phyloP scores from a whole-genome alignment of 2,888 invertebrate genomes.

The Epistrophe grossulariae region DNA sequence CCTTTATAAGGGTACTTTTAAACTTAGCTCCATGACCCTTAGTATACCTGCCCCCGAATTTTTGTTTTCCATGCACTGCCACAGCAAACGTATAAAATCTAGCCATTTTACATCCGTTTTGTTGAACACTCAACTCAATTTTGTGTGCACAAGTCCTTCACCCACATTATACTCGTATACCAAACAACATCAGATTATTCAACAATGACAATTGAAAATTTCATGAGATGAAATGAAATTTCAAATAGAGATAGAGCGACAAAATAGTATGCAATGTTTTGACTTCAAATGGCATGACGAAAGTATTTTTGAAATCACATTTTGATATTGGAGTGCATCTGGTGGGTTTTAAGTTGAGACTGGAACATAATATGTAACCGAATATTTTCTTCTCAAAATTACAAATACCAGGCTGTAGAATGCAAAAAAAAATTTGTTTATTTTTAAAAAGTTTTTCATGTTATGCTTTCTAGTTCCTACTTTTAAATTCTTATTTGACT shows the following conservation, averaged over 20 bases:
- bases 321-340: constrained; percentile 16
- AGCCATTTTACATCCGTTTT: constrained; percentile 23
- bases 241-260: background rate
- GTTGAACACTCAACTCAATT: constrained; percentile 24
- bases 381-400: constrained; percentile 15
- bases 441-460: background rate
- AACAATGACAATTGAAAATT: constrained; percentile 42
- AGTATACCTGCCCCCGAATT: constrained; percentile 4
- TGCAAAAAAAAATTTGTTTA: background rate
- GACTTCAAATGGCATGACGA: constrained; percentile 25
- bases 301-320: constrained; percentile 18
- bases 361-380: background rate
- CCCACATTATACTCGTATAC: constrained; percentile 12
- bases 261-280: constrained; percentile 7
- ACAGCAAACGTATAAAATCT: constrained; percentile 10
- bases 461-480: background rate
- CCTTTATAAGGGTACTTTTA: constrained; percentile 20
- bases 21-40: constrained; percentile 17
- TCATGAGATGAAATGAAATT: constrained; percentile 45
- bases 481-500: background rate
- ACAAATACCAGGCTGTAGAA: background rate
- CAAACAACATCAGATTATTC: constrained; percentile 45
- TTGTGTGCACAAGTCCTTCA: constrained; percentile 31
- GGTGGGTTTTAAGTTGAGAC: background rate
- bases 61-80: constrained; percentile 9